Evolutionary conservation across 2,888 invertebrate genomes (phyloP).

Genomic region (Acanthacorydalis orientalis): DNA sequence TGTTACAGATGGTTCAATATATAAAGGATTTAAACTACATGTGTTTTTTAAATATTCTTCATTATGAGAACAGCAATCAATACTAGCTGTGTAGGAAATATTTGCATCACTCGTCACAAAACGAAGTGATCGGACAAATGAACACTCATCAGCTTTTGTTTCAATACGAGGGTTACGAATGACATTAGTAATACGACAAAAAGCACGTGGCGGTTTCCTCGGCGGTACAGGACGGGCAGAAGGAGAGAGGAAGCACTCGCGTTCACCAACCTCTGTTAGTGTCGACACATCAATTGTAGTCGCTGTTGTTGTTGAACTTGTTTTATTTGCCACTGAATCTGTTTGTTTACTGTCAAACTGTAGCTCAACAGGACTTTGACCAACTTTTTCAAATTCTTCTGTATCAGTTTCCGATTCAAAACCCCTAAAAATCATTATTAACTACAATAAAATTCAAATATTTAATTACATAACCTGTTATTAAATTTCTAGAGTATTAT

Average conservation of each 20-base stretch:
- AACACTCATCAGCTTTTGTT: conserved; percentile 2
- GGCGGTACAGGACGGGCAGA: conserved; percentile 17
- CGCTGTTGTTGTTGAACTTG: conserved; percentile 28
- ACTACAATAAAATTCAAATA: no score
- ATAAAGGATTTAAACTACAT: no score
- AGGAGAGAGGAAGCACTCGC: conserved; percentile 17
- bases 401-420: conserved; percentile 70
- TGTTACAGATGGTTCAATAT: no score
- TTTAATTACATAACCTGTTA: no score
- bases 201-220: conserved; percentile 28
- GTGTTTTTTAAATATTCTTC: no score
- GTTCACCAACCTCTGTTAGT: conserved; percentile 38
- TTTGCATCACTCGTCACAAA: neutral
- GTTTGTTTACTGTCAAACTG: conserved; percentile 23
- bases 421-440: conserved; percentile 35
- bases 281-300: conserved; percentile 35
- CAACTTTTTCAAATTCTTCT: conserved; percentile 67
- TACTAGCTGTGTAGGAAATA: neutral
- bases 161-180: conserved; percentile 10
- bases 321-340: conserved; percentile 24
- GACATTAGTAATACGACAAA: conserved; percentile 16
- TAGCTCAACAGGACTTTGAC: conserved; percentile 37
- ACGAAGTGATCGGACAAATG: conserved; percentile 2
- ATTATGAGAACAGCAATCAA: neutral
- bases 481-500: no score